Base-by-base conservation (phyloP, 2,113 vertebrate genomes). In the Clarias macrocephalus region DNA sequence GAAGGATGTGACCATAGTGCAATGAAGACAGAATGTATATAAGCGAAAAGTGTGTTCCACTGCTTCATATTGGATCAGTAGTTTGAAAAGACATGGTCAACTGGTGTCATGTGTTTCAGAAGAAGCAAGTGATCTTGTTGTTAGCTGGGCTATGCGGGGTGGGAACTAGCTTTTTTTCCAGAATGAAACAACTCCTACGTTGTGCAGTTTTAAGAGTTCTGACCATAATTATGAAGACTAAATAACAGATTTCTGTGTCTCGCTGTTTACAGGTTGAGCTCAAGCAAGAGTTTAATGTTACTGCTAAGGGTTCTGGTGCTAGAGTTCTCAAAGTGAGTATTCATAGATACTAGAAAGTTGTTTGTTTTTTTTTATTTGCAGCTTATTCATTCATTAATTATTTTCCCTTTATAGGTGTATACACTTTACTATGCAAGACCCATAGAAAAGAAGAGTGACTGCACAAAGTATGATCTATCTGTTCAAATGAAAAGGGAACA, bases 341-440 rank as follows among this genome's bases (percentile, higher is more conserved):
- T 65, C 9, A 81, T 25, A 25, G 18, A 30, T 6, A 0, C 33
- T 83, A 56, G 1, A 62, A n/a, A 54, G 1, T 65, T 13, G 1
- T 57, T 52, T 68, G 10, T 59, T 79, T 79, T 59, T 68, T 28
- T 59, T 28, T 25, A 19, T 60, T 33, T 66, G n/a, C 2, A 42
- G 11, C 18, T 68, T 52, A 33, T 12, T 37, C 62, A 63, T 60
- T 57, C 65, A 48, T 7, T 48, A 7, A 48, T 48, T 48, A 80
- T 42, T 28, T 9, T 66, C 9, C 33, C 19, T 3, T 90, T 56
- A 68, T 88, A 96, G 95, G 91, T 96, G 86, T 92, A 96, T 88
- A 96, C 95, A 0, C 2, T 96, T 73, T 97, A 97, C 91, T 95
- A 97, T 0, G 93, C 95, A 88, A 86, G 93, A 30, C 90, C 95